Conservation (phyloP, 2,888 invertebrate species). For the Tetrapedia diversipes region DNA sequence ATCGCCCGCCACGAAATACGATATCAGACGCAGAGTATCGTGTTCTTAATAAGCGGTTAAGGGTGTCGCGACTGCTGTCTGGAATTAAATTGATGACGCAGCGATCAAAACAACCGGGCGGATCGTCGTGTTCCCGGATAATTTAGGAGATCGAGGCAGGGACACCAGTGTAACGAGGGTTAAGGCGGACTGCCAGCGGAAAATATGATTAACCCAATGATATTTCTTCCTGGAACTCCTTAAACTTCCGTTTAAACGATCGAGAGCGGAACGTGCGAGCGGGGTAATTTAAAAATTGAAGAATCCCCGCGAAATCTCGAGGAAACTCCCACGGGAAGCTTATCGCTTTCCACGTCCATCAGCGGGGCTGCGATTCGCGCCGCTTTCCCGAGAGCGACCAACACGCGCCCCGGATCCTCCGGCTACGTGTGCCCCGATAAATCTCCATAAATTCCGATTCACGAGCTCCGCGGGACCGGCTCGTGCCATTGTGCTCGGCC, state of each 20-base stretch:
- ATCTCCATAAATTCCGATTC: conserved; percentile 63
- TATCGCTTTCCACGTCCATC: conserved; percentile 32
- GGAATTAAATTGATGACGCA: conserved; percentile 30
- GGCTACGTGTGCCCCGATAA: conserved; percentile 55
- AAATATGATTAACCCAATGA: not conserved
- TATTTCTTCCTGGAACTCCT: not conserved
- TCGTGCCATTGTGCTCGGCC: conserved; percentile 50
- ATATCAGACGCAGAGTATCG: not conserved
- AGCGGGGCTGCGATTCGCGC: not conserved
- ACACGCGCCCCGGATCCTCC: conserved; percentile 36
- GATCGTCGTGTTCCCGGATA: conserved; percentile 14
- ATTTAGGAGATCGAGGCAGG: not conserved
- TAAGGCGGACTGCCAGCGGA: not conserved
- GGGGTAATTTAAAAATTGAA: conserved; percentile 1
- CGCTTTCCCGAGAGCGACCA: conserved; percentile 28
- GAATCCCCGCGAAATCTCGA: not conserved
- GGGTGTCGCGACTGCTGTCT: conserved; percentile 22
- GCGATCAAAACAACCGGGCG: conserved; percentile 33
- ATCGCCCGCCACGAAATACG: not conserved
- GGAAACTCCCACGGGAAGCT: not conserved
- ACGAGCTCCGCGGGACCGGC: conserved; percentile 41
- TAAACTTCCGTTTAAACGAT: not conserved
- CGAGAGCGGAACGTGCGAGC: not conserved
- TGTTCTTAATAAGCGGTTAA: conserved; percentile 7
- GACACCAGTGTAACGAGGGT: conserved; percentile 4